phyloP scores from a whole-genome alignment of 35 echinoderm and acorn worm genomes.

The Strongylocentrotus purpuratus region DNA sequence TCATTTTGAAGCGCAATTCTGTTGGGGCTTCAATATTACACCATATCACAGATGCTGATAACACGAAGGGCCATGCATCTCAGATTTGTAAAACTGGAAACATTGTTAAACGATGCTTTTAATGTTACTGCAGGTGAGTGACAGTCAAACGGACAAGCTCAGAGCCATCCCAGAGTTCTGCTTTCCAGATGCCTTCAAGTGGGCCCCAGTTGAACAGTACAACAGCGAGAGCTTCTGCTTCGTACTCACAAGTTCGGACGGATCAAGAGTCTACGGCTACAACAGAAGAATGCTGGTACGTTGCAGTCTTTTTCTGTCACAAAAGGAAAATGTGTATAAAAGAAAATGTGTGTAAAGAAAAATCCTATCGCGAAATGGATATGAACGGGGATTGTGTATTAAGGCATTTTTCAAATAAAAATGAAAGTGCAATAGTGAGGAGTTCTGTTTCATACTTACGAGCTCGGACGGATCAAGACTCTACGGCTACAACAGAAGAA shows the following conservation, averaged over 20 bases:
- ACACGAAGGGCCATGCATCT: no score
- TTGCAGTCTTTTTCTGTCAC: neutral
- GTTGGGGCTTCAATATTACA: no score
- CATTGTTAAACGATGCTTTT: no score
- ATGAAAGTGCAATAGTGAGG: conserved; percentile 76
- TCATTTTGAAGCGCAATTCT: no score
- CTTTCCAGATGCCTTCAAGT: conserved; percentile 96
- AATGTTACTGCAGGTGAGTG: conserved; percentile 61
- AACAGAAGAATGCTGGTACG: conserved; percentile 95
- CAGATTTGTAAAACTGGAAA: no score
- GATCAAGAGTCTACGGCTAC: conserved; percentile 91
- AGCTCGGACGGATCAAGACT: conserved; percentile 84
- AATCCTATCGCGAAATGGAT: no score
- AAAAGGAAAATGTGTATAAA: no score
- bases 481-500: conserved; percentile 92
- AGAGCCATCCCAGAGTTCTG: conserved; percentile 94
- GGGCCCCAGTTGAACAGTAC: conserved; percentile 89
- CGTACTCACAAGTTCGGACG: conserved; percentile 95
- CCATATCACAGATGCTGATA: no score
- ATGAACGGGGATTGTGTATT: no score
- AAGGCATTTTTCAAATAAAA: no score
- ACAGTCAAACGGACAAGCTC: conserved; percentile 84
- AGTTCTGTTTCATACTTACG: conserved; percentile 92
- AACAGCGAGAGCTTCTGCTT: conserved; percentile 96
- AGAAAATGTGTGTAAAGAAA: no score